These are phyloP conservation scores for Potamarius usumacintae DNA, from an alignment of 2,113 vertebrate genomes.

Conservation along the genomic window DNA sequence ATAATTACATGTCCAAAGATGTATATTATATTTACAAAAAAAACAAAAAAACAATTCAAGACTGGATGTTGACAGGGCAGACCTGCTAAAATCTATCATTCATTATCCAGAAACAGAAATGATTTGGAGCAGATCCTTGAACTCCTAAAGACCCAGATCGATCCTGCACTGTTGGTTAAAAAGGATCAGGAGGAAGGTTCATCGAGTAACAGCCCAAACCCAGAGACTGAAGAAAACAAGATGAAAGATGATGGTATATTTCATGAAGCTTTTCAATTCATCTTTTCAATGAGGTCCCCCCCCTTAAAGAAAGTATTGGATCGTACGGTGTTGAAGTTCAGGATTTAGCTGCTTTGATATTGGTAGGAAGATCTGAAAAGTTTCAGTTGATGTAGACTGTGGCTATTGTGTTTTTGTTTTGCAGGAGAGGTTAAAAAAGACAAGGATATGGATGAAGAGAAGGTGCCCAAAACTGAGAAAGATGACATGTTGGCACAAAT, in stretches of 20 bases:
- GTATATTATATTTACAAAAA: neutral
- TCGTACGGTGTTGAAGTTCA: neutral
- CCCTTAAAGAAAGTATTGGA: neutral
- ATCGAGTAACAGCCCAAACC: conserved; percentile 73
- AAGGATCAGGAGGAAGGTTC: conserved; percentile 76
- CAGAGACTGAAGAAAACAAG: conserved; percentile 75
- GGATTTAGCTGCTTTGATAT: neutral
- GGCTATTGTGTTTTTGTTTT: conserved; percentile 11
- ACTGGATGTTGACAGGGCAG: neutral
- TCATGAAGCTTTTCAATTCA: neutral
- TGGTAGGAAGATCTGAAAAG: neutral
- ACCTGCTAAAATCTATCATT: neutral
- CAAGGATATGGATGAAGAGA: conserved; percentile 57
- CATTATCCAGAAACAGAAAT: conserved; percentile 80
- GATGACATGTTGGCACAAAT: conserved; percentile 59
- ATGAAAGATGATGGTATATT: conserved; percentile 52
- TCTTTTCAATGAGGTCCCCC: neutral
- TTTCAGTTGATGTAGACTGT: neutral
- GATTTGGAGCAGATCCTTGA: conserved; percentile 90
- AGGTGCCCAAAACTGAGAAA: conserved; percentile 69
- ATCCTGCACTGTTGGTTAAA: conserved; percentile 85
- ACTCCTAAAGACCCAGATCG: conserved; percentile 94
- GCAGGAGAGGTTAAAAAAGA: conserved; percentile 70
- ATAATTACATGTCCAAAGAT: neutral
- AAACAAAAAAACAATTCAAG: neutral